phyloP scores from a whole-genome alignment of 2,888 invertebrate genomes.

The Nipponacmea schrenckii region DNA sequence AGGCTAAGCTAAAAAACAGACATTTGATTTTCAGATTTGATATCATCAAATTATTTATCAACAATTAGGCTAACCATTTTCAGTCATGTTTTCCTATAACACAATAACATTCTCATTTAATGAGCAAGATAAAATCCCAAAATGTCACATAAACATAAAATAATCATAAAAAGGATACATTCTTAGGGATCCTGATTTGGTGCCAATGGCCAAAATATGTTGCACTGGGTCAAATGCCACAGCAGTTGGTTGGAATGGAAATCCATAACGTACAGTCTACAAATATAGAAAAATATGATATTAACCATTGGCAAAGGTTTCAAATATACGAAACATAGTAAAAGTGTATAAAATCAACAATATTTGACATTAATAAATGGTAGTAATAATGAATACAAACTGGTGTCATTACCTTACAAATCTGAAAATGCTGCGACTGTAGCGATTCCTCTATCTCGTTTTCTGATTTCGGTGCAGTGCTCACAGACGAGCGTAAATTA shows the following conservation, averaged over 20 bases:
- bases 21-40: no score
- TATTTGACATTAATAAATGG: not conserved
- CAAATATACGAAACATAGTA: no score
- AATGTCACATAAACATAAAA: not conserved
- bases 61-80: no score
- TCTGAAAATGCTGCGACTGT: constrained; percentile 89
- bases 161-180: constrained; percentile 76
- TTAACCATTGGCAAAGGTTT: no score
- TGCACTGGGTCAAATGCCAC: constrained; percentile 98
- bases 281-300: constrained; percentile 28
- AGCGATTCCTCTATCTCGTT: constrained; percentile 91
- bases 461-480: constrained; percentile 79
- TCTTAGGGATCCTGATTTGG: constrained; percentile 92
- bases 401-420: constrained; percentile 82
- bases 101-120: no score
- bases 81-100: no score
- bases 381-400: not conserved
- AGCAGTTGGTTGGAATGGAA: constrained; percentile 96
- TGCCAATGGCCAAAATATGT: constrained; percentile 94
- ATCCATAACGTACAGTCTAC: constrained; percentile 84
- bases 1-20: no score
- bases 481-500: constrained; percentile 91
- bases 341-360: no score
- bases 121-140: no score
- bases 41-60: no score